Conservation (phyloP, 1,140 invertebrate genomes). For the Papilio xuthus region DNA sequence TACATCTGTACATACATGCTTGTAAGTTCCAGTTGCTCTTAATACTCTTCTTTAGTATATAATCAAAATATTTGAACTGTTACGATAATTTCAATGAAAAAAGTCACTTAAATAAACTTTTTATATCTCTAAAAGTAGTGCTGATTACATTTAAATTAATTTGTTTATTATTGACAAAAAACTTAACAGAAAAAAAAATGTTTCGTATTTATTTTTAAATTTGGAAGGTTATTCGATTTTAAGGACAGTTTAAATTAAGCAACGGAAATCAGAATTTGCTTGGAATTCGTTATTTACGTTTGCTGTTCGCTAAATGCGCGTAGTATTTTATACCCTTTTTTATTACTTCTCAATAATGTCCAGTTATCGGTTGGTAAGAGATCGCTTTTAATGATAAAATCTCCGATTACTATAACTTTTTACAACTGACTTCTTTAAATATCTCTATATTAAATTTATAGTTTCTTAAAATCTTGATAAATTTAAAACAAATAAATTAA, state of each 20-base stretch:
- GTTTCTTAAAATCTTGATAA: not conserved
- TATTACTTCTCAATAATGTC: conserved; percentile 17
- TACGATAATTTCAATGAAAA: no score
- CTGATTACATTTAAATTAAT: no score
- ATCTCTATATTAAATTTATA: not conserved
- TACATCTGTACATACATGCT: no score
- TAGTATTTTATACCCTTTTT: not conserved
- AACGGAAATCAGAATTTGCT: not conserved
- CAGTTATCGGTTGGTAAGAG: conserved; percentile 1
- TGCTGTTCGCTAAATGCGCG: not conserved
- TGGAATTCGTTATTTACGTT: conserved; percentile 15
- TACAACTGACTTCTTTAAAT: not conserved
- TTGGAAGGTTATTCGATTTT: no score
- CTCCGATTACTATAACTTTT: conserved; percentile 3
- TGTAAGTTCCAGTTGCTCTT: no score
- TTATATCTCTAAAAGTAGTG: no score
- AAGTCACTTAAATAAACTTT: no score
- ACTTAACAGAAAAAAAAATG: no score
- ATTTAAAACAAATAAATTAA: not conserved
- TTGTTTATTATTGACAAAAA: no score
- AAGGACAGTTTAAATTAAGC: not conserved
- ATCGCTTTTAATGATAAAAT: conserved; percentile 1
- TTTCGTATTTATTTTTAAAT: no score
- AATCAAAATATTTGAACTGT: no score
- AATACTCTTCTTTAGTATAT: no score